Evolutionary conservation across 2,888 invertebrate species (phyloP).

Genomic region (Oscheius sp.): DNA sequence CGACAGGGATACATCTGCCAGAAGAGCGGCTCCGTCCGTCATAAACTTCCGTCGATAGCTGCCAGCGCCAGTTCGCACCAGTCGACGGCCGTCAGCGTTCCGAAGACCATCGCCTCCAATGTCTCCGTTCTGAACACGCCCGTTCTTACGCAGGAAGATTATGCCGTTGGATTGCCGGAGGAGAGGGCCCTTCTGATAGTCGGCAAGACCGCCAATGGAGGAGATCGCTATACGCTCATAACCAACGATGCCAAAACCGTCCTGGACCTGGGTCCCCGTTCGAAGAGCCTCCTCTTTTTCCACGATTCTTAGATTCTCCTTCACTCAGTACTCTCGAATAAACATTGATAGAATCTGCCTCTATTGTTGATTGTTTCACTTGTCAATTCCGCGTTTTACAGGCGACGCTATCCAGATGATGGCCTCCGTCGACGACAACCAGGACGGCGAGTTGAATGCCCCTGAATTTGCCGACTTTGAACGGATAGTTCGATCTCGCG

Average conservation of each 20-base stretch:
- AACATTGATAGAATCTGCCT: neutral
- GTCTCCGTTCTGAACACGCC: neutral
- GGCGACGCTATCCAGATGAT: constrained; percentile 71
- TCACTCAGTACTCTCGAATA: neutral
- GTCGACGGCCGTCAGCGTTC: neutral
- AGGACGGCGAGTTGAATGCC: constrained; percentile 70
- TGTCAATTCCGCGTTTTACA: constrained; percentile 4
- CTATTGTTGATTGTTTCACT: neutral
- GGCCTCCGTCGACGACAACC: constrained; percentile 65
- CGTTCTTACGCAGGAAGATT: neutral
- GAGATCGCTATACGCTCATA: neutral
- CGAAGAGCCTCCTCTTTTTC: constrained; percentile 3
- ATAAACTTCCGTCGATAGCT: neutral
- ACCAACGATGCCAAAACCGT: neutral
- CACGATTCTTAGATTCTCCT: neutral
- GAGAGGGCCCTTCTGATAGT: neutral
- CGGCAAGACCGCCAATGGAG: constrained; percentile 1
- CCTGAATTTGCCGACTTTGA: constrained; percentile 72
- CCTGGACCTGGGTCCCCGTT: neutral
- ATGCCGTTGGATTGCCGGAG: neutral
- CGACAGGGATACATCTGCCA: neutral
- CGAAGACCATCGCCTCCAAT: neutral
- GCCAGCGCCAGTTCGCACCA: neutral
- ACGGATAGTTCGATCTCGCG: constrained; percentile 67
- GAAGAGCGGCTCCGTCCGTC: neutral